Evolutionary conservation across 1,140 invertebrate genomes (phyloP).

Genomic region (Tachypleus tridentatus): DNA sequence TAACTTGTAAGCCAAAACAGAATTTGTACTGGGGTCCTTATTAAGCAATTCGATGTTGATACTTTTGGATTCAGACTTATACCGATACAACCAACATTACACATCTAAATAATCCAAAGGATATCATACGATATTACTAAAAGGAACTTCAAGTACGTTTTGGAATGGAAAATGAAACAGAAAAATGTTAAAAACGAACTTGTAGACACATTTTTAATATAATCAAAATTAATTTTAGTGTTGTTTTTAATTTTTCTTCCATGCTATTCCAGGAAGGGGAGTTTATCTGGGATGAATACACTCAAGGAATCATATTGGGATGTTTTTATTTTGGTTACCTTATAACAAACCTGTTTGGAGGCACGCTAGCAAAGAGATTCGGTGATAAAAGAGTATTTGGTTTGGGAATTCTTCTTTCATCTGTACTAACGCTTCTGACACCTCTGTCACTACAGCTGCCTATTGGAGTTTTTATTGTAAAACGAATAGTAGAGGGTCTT

Average conservation of each 20-base stretch:
- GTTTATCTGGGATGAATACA: slow-evolving; percentile 22
- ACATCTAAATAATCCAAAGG: too few species aligned
- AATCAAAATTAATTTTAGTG: not conserved
- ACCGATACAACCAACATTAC: too few species aligned
- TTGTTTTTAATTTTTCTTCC: not conserved
- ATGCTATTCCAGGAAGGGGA: slow-evolving; percentile 5
- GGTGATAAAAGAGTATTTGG: slow-evolving; percentile 78
- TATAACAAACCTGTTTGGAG: slow-evolving; percentile 66
- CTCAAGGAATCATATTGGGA: slow-evolving; percentile 49
- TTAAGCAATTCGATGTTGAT: too few species aligned
- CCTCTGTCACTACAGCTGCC: slow-evolving; percentile 41
- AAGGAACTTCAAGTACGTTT: too few species aligned
- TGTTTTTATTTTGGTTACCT: slow-evolving; percentile 80
- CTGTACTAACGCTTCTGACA: slow-evolving; percentile 62
- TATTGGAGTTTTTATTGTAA: slow-evolving; percentile 47
- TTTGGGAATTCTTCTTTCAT: slow-evolving; percentile 61
- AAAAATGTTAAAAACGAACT: too few species aligned
- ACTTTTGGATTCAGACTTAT: too few species aligned
- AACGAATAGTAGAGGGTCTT: slow-evolving; percentile 72
- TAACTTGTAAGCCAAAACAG: too few species aligned
- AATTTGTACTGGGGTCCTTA: too few species aligned
- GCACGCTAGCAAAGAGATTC: slow-evolving; percentile 57
- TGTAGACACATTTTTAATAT: too few species aligned
- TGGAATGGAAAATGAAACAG: too few species aligned
- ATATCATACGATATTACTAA: too few species aligned